Base-by-base conservation (phyloP, 64 coral and sea anemone species). In the Montipora efflorescens region DNA sequence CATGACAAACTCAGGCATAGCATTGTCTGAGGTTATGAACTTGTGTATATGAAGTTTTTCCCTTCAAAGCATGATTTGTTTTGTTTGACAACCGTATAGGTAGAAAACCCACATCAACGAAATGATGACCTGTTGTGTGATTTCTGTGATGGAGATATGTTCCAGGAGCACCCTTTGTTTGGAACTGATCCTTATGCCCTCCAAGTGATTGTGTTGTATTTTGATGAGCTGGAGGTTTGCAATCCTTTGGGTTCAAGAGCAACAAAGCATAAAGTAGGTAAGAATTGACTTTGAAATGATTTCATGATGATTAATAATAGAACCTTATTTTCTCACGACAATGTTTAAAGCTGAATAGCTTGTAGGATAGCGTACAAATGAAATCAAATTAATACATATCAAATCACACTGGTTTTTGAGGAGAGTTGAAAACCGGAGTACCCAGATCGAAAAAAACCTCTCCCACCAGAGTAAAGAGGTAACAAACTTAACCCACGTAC, bases 221-320 rank as follows among this genome's bases (percentile, higher is more conserved):
- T 91, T 81, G 90, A 91, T 91, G 90, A 91, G 74, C 23, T 82
- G 18, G 90, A 91, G 74, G 79, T 91, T 4, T 91, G 90, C 70
- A 91, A 91, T 81, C 78, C 90, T 61, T 46, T 81, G 69, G 78
- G 87, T 22, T 89, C 87, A 77, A 76, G 87, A 25, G 87, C 87
- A 16, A 89, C 50, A 47, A 89, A 89, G 28, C 87, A 89, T 18
- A 89, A 89, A 43, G 13, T 88, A 19, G 86, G 86, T 88, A 48
- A 15, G 71, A 15, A 28, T 51, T 19, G 13, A 51, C 5, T 48
- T 75, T 44, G 15, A 12, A 14, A 59, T 59, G 57, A 6, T 8
- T 12, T 8, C 57, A 59, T 6, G 12, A 8, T 8, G 16, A 51
- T 19, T 79, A 44, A 79, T 15, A 79, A 44, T 79, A 14, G 43